Evolutionary conservation across 2,113 vertebrate genomes (phyloP).

Genomic region (Phodopus roborovskii): DNA sequence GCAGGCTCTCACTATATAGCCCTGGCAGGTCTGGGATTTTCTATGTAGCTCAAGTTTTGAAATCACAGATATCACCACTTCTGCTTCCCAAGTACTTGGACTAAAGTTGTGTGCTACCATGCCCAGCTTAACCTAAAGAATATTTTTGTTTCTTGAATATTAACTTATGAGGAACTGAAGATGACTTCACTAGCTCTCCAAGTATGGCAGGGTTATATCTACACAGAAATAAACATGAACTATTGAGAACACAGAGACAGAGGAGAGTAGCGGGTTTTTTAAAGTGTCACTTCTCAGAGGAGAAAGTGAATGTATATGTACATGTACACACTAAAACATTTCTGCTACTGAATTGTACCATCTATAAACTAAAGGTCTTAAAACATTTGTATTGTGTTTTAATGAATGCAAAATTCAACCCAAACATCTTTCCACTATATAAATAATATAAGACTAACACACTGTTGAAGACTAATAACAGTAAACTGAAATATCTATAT

Average conservation of each 20-base stretch:
- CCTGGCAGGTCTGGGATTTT: not conserved
- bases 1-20: not conserved
- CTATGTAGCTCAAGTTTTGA: not conserved
- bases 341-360: not conserved
- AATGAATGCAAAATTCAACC: not conserved
- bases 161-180: not conserved
- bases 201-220: not conserved
- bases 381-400: constrained; percentile 10
- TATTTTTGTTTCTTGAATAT: not conserved
- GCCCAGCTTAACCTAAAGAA: not conserved
- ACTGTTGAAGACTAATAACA: not conserved
- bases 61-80: not conserved
- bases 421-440: not conserved
- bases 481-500: not conserved
- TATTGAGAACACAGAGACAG: not conserved
- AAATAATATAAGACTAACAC: constrained; percentile 37
- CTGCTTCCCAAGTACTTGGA: not conserved
- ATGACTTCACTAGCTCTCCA: not conserved
- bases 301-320: not conserved
- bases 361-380: not conserved
- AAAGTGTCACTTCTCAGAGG: not conserved
- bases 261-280: not conserved
- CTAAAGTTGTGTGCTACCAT: not conserved
- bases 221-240: not conserved
- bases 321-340: not conserved